A percentile compares a stretch with the other conserved stretches of the same genome.
These are phyloP conservation scores for Nipponia nippon DNA, from an alignment of 2,113 vertebrate genomes.

Conservation along the genomic window DNA sequence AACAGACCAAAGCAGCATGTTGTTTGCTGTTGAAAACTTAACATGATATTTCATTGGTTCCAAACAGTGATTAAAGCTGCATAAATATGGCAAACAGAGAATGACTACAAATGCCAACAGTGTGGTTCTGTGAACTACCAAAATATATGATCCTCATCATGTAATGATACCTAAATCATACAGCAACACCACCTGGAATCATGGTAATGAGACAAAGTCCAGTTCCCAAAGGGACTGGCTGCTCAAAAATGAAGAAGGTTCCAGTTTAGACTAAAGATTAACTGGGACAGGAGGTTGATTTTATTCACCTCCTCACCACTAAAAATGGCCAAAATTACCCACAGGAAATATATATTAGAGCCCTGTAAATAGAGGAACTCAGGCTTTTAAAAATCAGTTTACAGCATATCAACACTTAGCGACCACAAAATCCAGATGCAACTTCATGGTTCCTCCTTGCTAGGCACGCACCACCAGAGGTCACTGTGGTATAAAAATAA, in stretches of 20 bases:
- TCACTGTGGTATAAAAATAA: background rate
- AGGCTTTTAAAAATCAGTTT: background rate
- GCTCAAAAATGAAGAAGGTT: background rate
- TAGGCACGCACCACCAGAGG: background rate
- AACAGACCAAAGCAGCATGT: background rate
- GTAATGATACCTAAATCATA: background rate
- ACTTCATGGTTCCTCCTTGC: background rate
- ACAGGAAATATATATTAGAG: background rate
- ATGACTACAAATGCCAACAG: background rate
- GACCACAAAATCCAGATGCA: background rate
- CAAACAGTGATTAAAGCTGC: background rate
- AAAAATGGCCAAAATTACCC: background rate
- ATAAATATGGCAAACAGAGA: background rate
- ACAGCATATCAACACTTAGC: background rate
- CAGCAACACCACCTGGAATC: background rate
- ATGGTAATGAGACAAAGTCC: background rate
- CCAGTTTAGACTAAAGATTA: background rate
- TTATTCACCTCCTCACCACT: background rate
- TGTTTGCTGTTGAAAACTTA: background rate
- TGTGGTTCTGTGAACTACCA: background rate
- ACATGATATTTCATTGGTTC: background rate
- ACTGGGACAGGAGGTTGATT: background rate
- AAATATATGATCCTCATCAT: background rate
- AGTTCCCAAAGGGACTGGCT: background rate
- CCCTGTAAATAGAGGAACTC: background rate